phyloP scores from a whole-genome alignment of 2,797 vertebrate genomes.

The Lagocephalus sceleratus region DNA sequence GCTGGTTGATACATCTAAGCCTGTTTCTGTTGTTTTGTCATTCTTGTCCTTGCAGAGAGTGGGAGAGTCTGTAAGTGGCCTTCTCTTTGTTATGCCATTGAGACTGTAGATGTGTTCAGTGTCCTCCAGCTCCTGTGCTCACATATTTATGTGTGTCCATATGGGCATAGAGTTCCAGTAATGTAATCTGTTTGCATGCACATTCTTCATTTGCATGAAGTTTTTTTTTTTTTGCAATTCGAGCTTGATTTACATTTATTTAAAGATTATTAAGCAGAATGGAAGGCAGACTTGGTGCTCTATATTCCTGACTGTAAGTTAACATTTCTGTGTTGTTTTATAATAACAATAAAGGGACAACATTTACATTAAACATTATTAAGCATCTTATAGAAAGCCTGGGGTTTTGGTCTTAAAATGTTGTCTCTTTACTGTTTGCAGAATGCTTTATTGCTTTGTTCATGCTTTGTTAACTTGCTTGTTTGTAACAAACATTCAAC shows the following conservation, averaged over 20 bases:
- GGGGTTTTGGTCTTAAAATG: too few species aligned
- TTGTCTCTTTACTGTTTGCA: too few species aligned
- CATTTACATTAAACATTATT: too few species aligned
- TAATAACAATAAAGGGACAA: conserved; percentile 36
- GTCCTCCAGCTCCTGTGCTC: conserved; percentile 38
- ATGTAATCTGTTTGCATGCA: conserved; percentile 38
- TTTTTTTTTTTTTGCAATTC: too few species aligned
- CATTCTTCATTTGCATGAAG: conserved; percentile 10
- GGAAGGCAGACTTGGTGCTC: conserved; percentile 47
- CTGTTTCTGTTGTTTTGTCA: conserved; percentile 82
- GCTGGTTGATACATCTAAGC: conserved; percentile 70
- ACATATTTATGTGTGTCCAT: conserved; percentile 5
- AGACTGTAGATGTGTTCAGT: conserved; percentile 40
- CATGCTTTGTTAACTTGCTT: too few species aligned
- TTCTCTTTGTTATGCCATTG: conserved; percentile 66
- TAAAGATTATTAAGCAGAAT: background rate
- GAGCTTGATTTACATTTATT: background rate
- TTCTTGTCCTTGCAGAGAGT: conserved; percentile 88
- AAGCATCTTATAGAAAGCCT: too few species aligned
- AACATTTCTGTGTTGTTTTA: conserved; percentile 22
- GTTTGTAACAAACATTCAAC: too few species aligned
- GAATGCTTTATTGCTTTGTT: too few species aligned
- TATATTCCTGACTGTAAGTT: conserved; percentile 6
- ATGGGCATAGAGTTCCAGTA: conserved; percentile 12
- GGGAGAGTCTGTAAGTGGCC: conserved; percentile 96